Evolutionary conservation across 1,140 invertebrate species (phyloP), one percentile per base, ranked within the genome.

Genomic region (Gryllus bimaculatus): DNA sequence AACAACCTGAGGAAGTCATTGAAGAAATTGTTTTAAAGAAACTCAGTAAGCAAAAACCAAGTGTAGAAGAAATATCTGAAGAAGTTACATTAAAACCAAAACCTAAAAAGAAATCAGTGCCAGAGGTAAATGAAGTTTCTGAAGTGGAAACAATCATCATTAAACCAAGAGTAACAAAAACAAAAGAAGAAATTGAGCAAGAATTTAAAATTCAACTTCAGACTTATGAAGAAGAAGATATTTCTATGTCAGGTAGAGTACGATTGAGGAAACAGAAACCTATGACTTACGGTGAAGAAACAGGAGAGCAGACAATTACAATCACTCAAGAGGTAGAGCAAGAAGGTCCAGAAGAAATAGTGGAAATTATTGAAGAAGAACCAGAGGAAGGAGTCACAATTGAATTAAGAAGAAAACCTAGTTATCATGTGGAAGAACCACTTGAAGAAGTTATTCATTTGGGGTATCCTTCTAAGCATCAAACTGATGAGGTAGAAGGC

Each of bases 161-260:
- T 85, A 89, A 91, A 82, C 91, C 92, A 13, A 91, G 90, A 84
- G 85, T 84, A 8, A 92, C 90, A 8, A 92, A 91, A 86, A 92
- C 90, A 6, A 93, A 94, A 85, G 93, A 95, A 86, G 92, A 94
- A 83, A 92, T 95, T 8, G 93, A 95, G 84, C 93, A 95, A 87
- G 93, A 94, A 86, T 95, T 95, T 84, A 94, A 92, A 84, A 94
- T 95, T 81, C 92, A 92, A 47, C 85, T 94, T 75, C 92, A 94
- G 85, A 92, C 92, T 0, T 95, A 95, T 84, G 93, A 93, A 75
- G 94, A 95, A 86, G 93, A 95, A 87, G 93, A 95, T 85, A 92
- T 95, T 81, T 93, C 92, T 8, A 92, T 95, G 90, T 91, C 92
- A 13, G 92, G 93, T 79, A 94, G 93, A 86, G 90, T 94, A 7